These are phyloP conservation scores for Dermatophagoides farinae DNA, from an alignment of 1,140 invertebrate genomes.

Conservation along the genomic window DNA sequence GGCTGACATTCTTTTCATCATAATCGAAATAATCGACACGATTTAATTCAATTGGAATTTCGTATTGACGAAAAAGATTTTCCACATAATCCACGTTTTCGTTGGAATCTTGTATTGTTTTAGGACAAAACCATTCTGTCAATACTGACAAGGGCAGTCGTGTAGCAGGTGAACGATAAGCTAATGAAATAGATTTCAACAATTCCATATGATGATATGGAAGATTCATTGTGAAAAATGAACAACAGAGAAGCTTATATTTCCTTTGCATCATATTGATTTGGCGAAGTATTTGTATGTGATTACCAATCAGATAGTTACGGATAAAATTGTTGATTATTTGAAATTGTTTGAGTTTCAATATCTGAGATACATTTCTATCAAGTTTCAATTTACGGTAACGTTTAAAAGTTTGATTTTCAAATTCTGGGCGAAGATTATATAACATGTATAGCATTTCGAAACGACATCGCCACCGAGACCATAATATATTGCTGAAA, in stretches of 20 bases:
- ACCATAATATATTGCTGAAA: background rate
- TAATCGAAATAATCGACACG: background rate
- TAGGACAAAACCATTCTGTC: background rate
- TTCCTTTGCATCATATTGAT: no score
- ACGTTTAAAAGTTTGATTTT: background rate
- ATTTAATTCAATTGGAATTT: background rate
- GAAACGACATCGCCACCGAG: background rate
- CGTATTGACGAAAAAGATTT: background rate
- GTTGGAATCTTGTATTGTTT: background rate
- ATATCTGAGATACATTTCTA: background rate
- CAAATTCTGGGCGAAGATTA: background rate
- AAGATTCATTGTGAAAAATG: background rate
- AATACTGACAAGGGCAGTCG: background rate
- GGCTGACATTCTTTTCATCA: background rate
- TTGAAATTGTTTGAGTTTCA: background rate
- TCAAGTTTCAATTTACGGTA: background rate
- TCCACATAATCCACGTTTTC: background rate
- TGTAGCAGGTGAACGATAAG: background rate
- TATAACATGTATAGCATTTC: constrained; percentile 6
- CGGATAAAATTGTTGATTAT: background rate
- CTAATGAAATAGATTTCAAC: background rate
- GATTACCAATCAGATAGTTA: background rate
- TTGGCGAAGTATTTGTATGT: background rate
- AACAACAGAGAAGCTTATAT: background rate
- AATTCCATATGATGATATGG: background rate